Evolutionary conservation across 2,113 vertebrate genomes (phyloP).

Genomic region (Odocoileus hemionus): DNA sequence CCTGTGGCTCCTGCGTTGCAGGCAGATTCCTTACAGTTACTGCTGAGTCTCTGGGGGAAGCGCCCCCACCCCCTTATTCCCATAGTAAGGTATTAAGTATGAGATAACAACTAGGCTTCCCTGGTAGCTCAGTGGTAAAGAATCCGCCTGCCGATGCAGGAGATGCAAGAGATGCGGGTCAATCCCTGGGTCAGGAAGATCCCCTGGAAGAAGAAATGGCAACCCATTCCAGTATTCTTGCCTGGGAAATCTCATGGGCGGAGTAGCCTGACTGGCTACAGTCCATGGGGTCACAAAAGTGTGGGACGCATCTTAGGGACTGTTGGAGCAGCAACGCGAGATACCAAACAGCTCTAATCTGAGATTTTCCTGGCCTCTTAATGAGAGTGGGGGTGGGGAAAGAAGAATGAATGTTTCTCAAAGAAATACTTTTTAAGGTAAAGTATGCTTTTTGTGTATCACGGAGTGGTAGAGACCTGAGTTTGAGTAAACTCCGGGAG

Average conservation of each 20-base stretch:
- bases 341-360: background rate
- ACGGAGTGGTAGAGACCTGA: background rate
- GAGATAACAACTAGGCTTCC: background rate
- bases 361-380: background rate
- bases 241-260: background rate
- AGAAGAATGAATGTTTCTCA: background rate
- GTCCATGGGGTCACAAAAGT: background rate
- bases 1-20: background rate
- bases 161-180: background rate
- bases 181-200: background rate
- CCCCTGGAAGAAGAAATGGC: background rate
- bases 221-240: background rate
- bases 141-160: background rate
- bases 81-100: background rate
- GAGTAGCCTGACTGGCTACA: background rate
- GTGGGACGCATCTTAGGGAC: background rate
- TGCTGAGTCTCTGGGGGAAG: background rate
- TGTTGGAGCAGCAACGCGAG: background rate
- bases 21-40: background rate
- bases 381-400: rapidly evolving
- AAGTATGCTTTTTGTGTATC: background rate
- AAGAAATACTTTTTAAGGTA: background rate
- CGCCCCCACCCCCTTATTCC: background rate
- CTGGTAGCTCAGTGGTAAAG: background rate
- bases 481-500: background rate